Evolutionary conservation across 2,113 vertebrate genomes (phyloP).

Genomic region (Donacobius atricapilla): DNA sequence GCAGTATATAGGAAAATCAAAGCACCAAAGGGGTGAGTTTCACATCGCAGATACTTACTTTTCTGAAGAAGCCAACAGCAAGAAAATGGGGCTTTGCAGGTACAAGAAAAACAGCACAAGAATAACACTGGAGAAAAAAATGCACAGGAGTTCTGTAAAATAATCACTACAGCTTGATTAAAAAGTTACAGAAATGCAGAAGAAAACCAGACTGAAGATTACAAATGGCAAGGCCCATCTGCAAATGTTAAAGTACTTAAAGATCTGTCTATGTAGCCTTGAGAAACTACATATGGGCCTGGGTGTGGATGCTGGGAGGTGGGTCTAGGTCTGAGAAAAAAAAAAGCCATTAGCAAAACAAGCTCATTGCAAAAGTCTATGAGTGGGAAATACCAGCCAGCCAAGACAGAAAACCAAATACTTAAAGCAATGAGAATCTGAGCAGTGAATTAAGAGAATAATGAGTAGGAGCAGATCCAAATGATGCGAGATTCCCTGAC

Average conservation of each 20-base stretch:
- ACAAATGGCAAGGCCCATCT: not conserved
- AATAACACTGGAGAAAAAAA: not conserved
- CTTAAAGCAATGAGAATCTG: not conserved
- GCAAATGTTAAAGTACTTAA: not conserved
- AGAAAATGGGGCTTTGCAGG: not conserved
- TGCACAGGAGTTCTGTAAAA: not conserved
- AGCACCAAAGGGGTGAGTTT: not conserved
- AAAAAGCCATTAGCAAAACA: not conserved
- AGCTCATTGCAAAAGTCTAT: not conserved
- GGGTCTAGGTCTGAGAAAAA: not conserved
- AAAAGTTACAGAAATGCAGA: not conserved
- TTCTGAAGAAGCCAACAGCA: not conserved
- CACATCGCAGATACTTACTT: not conserved
- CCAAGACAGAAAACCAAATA: not conserved
- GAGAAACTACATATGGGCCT: not conserved
- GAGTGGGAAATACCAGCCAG: not conserved
- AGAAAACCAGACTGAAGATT: not conserved
- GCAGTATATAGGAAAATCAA: not conserved
- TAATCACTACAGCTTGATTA: not conserved
- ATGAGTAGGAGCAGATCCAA: not conserved
- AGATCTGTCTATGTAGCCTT: not conserved
- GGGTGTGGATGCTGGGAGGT: fast-evolving
- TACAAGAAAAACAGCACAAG: not conserved
- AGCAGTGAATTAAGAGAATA: not conserved
- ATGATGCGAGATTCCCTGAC: not conserved